Evolutionary conservation across 1,140 invertebrate genomes (phyloP).

Genomic region (Aphis gossypii): DNA sequence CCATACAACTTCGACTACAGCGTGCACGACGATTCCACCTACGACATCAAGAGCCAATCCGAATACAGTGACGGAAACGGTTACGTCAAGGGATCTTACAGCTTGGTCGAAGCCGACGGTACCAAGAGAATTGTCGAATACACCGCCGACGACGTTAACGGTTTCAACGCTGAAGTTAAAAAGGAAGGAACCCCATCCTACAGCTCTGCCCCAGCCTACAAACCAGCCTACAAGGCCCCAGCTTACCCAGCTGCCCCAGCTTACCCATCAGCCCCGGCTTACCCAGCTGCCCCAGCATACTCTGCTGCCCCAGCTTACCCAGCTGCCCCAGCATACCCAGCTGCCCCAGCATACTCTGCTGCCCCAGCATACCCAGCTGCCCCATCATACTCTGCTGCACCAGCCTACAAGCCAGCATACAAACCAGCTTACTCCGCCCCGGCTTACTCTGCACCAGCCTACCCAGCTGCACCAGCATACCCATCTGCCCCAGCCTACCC

Average conservation of each 20-base stretch:
- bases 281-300: constrained; percentile 55
- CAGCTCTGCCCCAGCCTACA: constrained; percentile 60
- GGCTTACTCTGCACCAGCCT: constrained; percentile 57
- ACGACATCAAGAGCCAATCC: constrained; percentile 63
- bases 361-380: constrained; percentile 52
- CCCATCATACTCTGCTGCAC: constrained; percentile 59
- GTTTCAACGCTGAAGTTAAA: constrained; percentile 73
- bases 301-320: constrained; percentile 54
- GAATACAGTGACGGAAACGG: constrained; percentile 64
- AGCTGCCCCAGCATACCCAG: constrained; percentile 44
- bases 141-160: constrained; percentile 70
- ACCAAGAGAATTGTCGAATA: constrained; percentile 71
- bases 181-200: constrained; percentile 64
- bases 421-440: constrained; percentile 54
- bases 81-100: constrained; percentile 63
- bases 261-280: constrained; percentile 59
- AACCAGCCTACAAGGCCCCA: constrained; percentile 57
- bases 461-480: constrained; percentile 54
- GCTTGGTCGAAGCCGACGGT: constrained; percentile 67
- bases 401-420: constrained; percentile 59
- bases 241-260: constrained; percentile 58
- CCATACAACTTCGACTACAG: constrained; percentile 62
- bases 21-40: constrained; percentile 63
- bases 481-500: constrained; percentile 58
- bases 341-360: constrained; percentile 56